These are phyloP conservation scores for Orchestia grillus DNA, from an alignment of 1,140 invertebrate genomes.

Conservation along the genomic window DNA sequence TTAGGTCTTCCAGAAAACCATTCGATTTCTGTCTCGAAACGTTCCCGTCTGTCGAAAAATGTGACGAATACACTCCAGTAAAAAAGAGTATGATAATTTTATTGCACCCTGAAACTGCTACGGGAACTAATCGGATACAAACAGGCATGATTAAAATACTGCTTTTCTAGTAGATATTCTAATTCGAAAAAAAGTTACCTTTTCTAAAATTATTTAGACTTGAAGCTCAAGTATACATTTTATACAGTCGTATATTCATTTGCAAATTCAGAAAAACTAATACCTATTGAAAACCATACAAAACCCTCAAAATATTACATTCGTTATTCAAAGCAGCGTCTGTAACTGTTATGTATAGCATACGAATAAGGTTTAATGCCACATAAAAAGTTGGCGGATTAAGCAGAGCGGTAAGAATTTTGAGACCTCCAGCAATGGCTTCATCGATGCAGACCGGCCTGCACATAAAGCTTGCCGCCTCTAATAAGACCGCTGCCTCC, in stretches of 20 bases:
- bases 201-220: too few species aligned
- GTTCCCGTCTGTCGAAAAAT: too few species aligned
- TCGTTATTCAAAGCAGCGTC: neutral
- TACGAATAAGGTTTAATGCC: neutral
- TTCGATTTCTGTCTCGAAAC: too few species aligned
- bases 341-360: neutral
- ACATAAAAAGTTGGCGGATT: neutral
- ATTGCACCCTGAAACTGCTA: too few species aligned
- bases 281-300: neutral
- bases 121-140: too few species aligned
- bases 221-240: neutral
- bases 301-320: neutral
- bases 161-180: too few species aligned
- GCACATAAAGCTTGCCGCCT: conserved; percentile 28
- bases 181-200: too few species aligned
- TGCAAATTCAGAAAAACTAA: neutral
- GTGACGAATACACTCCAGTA: too few species aligned
- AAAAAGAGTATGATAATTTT: too few species aligned
- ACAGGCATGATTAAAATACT: too few species aligned
- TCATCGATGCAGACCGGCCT: conserved; percentile 44
- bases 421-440: conserved; percentile 52
- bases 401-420: conserved; percentile 26
- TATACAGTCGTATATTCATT: neutral
- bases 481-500: conserved; percentile 18
- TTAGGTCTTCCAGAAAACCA: too few species aligned